A percentile compares a stretch with the other conserved stretches of the same genome.
Evolutionary conservation across 1,140 invertebrate species (phyloP).

Genomic region (Teleogryllus occipitalis): DNA sequence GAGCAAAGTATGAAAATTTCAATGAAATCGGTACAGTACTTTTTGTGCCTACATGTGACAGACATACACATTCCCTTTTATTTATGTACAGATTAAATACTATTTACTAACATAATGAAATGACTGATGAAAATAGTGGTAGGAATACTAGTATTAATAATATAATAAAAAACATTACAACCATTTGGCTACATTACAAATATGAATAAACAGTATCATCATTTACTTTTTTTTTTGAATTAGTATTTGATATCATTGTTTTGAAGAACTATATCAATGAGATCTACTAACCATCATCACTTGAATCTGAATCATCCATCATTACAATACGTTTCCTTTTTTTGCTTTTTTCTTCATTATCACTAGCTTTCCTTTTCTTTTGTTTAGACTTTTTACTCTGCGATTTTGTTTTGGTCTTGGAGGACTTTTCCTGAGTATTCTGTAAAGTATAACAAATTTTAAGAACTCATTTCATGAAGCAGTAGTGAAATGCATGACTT

Average conservation of each 20-base stretch:
- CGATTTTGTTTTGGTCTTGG: neutral
- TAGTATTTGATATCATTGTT: neutral
- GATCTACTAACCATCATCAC: neutral
- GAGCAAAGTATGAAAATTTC: too few relatives aligned
- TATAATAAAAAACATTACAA: neutral
- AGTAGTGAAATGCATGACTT: too few relatives aligned
- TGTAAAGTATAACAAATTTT: neutral
- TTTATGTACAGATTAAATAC: too few relatives aligned
- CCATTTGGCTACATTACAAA: neutral
- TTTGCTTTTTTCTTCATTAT: neutral
- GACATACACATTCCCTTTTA: too few relatives aligned
- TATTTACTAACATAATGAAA: too few relatives aligned
- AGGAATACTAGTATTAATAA: too few relatives aligned
- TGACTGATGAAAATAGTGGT: too few relatives aligned
- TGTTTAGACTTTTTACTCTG: neutral
- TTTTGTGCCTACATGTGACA: too few relatives aligned
- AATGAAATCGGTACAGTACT: too few relatives aligned
- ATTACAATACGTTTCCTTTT: neutral
- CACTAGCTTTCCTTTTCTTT: constrained; percentile 1
- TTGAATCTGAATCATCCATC: neutral
- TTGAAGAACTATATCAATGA: neutral
- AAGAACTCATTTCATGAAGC: too few relatives aligned
- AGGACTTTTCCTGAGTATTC: neutral
- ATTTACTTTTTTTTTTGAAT: neutral
- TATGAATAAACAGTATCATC: neutral